A percentile compares a stretch with the other conserved stretches of the same genome.
These are phyloP conservation scores for Helarctos malayanus DNA, from an alignment of 2,797 vertebrate genomes.

Conservation along the genomic window DNA sequence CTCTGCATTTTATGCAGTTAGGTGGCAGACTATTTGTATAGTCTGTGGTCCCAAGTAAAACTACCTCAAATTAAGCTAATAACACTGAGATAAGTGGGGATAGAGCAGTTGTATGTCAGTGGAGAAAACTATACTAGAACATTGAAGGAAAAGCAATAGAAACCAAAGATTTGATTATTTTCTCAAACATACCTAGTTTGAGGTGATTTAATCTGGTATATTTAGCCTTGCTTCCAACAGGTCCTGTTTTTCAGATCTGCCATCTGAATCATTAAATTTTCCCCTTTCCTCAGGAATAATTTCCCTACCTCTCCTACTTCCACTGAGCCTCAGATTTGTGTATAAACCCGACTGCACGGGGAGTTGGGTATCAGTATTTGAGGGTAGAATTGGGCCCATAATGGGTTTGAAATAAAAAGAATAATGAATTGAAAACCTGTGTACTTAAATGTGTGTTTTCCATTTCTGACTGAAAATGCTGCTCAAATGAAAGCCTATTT, in stretches of 20 bases:
- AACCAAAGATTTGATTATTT: background rate
- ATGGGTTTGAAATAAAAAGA: slow-evolving; percentile 61
- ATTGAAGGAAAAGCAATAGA: background rate
- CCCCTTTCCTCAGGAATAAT: background rate
- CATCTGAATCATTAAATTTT: background rate
- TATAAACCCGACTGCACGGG: background rate
- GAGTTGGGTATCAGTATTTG: slow-evolving; percentile 37
- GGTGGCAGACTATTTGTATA: background rate
- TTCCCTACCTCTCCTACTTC: slow-evolving; percentile 39
- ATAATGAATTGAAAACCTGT: slow-evolving; percentile 70
- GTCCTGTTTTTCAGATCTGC: background rate
- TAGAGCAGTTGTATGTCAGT: background rate
- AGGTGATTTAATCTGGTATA: background rate
- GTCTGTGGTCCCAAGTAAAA: background rate
- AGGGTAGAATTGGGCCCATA: slow-evolving; percentile 16
- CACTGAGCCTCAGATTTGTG: background rate
- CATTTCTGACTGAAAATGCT: slow-evolving; percentile 74
- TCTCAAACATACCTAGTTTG: background rate
- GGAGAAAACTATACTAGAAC: background rate
- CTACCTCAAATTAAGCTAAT: background rate
- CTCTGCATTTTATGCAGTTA: background rate
- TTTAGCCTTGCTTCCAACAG: slow-evolving; percentile 35
- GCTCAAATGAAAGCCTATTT: slow-evolving; percentile 71
- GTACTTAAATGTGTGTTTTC: slow-evolving; percentile 73
- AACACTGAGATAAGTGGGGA: background rate